Base-by-base conservation (phyloP, 2,113 vertebrate genomes). In the Acanthochromis polyacanthus region DNA sequence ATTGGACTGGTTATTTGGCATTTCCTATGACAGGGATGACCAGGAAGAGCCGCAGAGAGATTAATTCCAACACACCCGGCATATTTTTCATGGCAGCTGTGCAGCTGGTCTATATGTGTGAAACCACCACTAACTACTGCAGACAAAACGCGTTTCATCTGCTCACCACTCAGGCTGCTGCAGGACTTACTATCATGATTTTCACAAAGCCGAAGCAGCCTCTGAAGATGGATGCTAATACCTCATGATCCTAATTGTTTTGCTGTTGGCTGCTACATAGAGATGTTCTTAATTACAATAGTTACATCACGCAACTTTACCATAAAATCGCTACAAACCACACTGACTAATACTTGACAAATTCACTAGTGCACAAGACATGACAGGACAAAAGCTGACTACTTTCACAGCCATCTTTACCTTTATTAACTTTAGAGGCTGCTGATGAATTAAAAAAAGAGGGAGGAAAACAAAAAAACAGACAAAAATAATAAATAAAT, bases 21-120 rank as follows among this genome's bases (percentile, higher is more conserved):
- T 81, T 72, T 76, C 64, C 65, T 61, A 23, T 77, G 75, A 72
- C 80, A 75, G 43, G 75, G 71, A 67, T 75, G 73, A 81, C 81
- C 12, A 52, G 11, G 56, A 23, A 48, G 50, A 81, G 72, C 48
- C 1, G 20, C 55, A 10, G 45, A 65, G 73, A 80, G 83, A 66
- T 86, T 89, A 86, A 76, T 50, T 73, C 58, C 4, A 59, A 62
- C 66, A 78, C 58, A 57, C 25, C 48, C 66, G 68, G 71, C 56
- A 64, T 63, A 80, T 71, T 83, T 62, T 40, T 46, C 20, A 66
- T 57, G 64, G 80, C 68, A 83, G 67, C 77, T 64, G 20, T 64
- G 59, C 25, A 23, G 58, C 20, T 48, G 45, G 53, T 52, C 45
- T 32, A 4, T 22, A 11, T 12, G 28, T 48, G 0, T 16, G 5